A percentile compares a stretch with the other conserved stretches of the same genome.
These are phyloP conservation scores for Meghimatium bilineatum DNA, from an alignment of 2,888 invertebrate genomes.

Conservation along the genomic window DNA sequence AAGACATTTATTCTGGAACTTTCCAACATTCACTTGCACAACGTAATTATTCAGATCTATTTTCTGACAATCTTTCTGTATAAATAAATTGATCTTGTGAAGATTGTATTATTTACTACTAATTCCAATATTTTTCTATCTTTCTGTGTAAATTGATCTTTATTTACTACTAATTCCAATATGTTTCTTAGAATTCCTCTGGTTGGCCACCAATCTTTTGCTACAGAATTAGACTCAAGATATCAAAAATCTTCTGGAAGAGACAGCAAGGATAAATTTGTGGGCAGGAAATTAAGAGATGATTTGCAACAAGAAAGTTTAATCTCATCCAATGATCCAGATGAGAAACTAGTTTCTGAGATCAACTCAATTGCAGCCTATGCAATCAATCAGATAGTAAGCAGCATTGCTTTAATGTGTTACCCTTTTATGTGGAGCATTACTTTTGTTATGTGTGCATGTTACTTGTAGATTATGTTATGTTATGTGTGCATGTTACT, in stretches of 20 bases:
- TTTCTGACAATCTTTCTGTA: no score
- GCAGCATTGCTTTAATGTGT: slow-evolving; percentile 40
- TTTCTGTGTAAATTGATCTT: neutral
- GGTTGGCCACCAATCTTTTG: slow-evolving; percentile 71
- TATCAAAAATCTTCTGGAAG: slow-evolving; percentile 64
- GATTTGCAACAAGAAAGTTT: slow-evolving; percentile 67
- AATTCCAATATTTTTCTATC: neutral
- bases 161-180: neutral
- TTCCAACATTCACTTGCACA: no score
- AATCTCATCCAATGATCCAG: slow-evolving; percentile 70
- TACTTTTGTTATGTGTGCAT: no score
- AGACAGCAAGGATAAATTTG: slow-evolving; percentile 65
- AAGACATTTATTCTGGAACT: no score
- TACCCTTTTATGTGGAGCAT: no score
- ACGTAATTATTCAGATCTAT: no score
- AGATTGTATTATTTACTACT: no score
- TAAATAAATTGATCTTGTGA: no score
- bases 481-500: no score
- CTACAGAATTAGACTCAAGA: slow-evolving; percentile 71
- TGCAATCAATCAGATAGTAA: slow-evolving; percentile 70
- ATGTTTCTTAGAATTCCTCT: slow-evolving; percentile 71
- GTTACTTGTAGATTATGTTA: no score
- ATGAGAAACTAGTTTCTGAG: slow-evolving; percentile 74
- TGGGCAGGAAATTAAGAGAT: slow-evolving; percentile 53
- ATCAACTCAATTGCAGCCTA: slow-evolving; percentile 63